Evolutionary conservation across 2,888 invertebrate species (phyloP).

Genomic region (Hirtodrosophila alboralis): DNA sequence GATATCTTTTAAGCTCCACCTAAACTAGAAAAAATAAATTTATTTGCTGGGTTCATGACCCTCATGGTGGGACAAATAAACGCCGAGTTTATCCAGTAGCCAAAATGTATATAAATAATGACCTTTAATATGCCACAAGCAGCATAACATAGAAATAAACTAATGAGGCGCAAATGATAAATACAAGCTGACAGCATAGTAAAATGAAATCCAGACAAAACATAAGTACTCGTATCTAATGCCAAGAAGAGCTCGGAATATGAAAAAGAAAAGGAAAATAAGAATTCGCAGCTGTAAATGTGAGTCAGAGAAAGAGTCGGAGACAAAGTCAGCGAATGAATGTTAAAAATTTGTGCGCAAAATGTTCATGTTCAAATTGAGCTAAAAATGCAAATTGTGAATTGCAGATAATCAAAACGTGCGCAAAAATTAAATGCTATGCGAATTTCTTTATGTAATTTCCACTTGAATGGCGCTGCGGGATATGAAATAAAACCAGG

Average conservation of each 20-base stretch:
- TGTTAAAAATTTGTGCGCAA: constrained; percentile 12
- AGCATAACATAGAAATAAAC: constrained; percentile 41
- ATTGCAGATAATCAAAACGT: constrained; percentile 74
- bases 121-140: constrained; percentile 43
- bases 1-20: too few species aligned
- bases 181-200: constrained; percentile 60
- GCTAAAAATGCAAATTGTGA: constrained; percentile 62
- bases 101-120: constrained; percentile 55
- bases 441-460: constrained; percentile 58
- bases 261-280: background rate
- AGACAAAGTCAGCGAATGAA: background rate
- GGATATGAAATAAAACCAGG: background rate
- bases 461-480: constrained; percentile 53
- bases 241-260: background rate
- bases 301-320: constrained; percentile 42
- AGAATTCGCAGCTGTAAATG: constrained; percentile 35
- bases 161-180: constrained; percentile 77
- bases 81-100: constrained; percentile 12
- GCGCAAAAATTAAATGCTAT: constrained; percentile 59
- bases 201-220: constrained; percentile 35
- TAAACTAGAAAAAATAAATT: constrained; percentile 2
- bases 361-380: constrained; percentile 20
- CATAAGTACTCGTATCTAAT: constrained; percentile 21
- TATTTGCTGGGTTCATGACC: constrained; percentile 40
- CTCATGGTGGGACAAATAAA: constrained; percentile 1